phyloP scores from a whole-genome alignment of 2,888 invertebrate species.

The Hydraecia micacea region DNA sequence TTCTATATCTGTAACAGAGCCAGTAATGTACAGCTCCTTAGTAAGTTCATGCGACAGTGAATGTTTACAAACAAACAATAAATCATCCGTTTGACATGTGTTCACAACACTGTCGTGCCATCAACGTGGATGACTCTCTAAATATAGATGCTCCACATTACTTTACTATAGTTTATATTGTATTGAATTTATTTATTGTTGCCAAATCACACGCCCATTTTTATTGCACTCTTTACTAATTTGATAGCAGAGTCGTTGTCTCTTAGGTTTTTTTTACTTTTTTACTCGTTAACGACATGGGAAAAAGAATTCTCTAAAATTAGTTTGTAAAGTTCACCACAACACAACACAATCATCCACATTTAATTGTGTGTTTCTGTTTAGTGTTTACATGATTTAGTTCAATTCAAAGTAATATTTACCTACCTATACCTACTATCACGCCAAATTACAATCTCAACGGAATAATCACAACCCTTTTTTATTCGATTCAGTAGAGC shows the following conservation, averaged over 20 bases:
- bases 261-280: neutral
- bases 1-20: neutral
- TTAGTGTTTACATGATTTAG: neutral
- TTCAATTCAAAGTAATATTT: neutral
- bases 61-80: slow-evolving; percentile 63
- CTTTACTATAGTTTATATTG: slow-evolving; percentile 6
- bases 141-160: slow-evolving; percentile 53
- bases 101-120: slow-evolving; percentile 42
- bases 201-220: slow-evolving; percentile 17
- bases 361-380: neutral
- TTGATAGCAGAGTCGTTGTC: neutral
- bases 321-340: neutral
- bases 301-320: neutral
- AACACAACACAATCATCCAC: no score
- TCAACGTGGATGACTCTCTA: slow-evolving; percentile 50
- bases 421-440: neutral
- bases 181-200: slow-evolving; percentile 14
- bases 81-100: slow-evolving; percentile 60
- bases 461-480: neutral
- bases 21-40: slow-evolving; percentile 25
- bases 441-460: neutral
- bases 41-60: slow-evolving; percentile 26
- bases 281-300: neutral
- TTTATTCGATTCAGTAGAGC: neutral
- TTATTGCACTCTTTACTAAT: slow-evolving; percentile 5